Evolutionary conservation across 2,797 vertebrate genomes (phyloP).

Genomic region (Lagocephalus sceleratus): DNA sequence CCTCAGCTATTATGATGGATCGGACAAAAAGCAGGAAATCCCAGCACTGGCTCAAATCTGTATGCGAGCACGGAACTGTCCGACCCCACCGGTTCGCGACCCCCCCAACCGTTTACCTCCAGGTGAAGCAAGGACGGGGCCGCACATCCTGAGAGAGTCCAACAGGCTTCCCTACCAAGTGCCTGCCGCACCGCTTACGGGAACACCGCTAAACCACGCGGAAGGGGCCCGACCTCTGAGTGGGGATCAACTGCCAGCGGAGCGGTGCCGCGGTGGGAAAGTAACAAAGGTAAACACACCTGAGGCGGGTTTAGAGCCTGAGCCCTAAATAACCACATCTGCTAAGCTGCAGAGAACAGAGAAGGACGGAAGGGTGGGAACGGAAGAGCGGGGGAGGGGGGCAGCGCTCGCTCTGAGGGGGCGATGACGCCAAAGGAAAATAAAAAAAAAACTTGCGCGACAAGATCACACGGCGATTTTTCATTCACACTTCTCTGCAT

Average conservation of each 20-base stretch:
- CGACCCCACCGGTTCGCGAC: too few species aligned
- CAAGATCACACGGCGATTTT: conserved; percentile 69
- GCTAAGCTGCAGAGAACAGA: conserved; percentile 38
- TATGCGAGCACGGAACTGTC: too few species aligned
- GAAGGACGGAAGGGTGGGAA: conserved; percentile 36
- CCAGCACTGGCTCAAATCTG: neutral
- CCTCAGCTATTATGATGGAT: neutral
- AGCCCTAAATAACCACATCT: conserved; percentile 70
- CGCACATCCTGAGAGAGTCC: conserved; percentile 43
- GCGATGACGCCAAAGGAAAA: conserved; percentile 55
- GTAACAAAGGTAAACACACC: conserved; percentile 73
- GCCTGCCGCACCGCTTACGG: conserved; percentile 38
- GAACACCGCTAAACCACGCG: conserved; percentile 36
- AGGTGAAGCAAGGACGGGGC: neutral
- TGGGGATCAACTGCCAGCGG: conserved; percentile 55
- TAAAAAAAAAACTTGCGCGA: conserved; percentile 45
- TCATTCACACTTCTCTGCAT: conserved; percentile 71
- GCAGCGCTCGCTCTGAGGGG: conserved; percentile 49
- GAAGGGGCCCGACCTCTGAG: conserved; percentile 26
- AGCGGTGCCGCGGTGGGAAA: conserved; percentile 56
- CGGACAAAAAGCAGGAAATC: conserved; percentile 1
- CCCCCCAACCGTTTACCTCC: too few species aligned
- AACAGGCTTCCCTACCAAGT: conserved; percentile 38
- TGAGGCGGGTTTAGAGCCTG: conserved; percentile 64
- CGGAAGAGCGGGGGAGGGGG: conserved; percentile 31